Evolutionary conservation across 2,888 invertebrate genomes (phyloP), one percentile per base, ranked within the genome.

Genomic region (Amphipyra tragopoginis): DNA sequence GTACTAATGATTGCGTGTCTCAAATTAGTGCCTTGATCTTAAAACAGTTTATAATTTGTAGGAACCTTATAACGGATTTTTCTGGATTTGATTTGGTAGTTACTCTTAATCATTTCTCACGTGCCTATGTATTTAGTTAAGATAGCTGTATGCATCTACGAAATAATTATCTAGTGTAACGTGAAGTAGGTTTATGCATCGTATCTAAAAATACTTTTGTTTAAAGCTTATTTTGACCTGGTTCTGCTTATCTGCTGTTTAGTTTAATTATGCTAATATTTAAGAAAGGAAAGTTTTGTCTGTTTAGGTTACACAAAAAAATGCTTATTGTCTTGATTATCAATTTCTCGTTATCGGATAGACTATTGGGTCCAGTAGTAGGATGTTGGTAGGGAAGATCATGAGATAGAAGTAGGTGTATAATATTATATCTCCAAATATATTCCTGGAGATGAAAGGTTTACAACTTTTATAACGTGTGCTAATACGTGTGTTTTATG

Each of bases 21-120:
- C 11, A 58, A 70, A 62, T 57, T 52, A 67, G 45, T 34, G 42
- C 83, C 83, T 82, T 82, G 83, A 78, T 77, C 74, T 71, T 79
- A 82, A 72, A 77, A 75, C 40, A 40, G 44, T 48, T 55, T 48
- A 34, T 65, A 49, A 65, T 67, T 78, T 61, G 54, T 57, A 50
- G 58, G 26, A 54, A 74, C 75, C 61, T 74, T 64, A 70, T 64
- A 70, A 65, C 75, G 47, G 26, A 56, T 71, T 43, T 2, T 67
- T 63, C 36, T 56, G 53, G 36, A 42, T 10, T 51, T 29, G 40
- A 40, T 8, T 45, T 50, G 40, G 34, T 50, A 29, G 15, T 21
- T 49, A 8, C 33, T 36, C n/a, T 14, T 38, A 5, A 55, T 64
- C 39, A 51, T 72, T 47, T 48, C 9, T 26, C 4, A 21, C 1